Percentiles rank a stretch among this genome's conserved stretches.
Conservation (phyloP, 2,113 vertebrate genomes). For the Perca schrenkii region DNA sequence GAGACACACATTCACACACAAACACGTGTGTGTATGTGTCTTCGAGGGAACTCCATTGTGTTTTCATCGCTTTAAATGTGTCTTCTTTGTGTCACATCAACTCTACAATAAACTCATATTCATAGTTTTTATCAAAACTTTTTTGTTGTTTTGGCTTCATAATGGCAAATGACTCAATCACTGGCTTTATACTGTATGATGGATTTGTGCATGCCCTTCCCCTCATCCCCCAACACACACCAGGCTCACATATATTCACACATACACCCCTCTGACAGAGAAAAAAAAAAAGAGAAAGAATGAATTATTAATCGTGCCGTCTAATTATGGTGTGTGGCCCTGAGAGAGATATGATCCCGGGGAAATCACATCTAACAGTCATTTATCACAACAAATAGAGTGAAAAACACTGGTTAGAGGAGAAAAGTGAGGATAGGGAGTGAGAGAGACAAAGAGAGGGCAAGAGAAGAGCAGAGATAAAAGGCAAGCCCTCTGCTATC, state of each 20-base stretch:
- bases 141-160: constrained; percentile 44
- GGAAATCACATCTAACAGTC: constrained; percentile 82
- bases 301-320: constrained; percentile 81
- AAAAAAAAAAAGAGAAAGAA: constrained; percentile 60
- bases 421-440: constrained; percentile 37
- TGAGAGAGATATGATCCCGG: constrained; percentile 80
- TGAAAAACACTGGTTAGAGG: constrained; percentile 74
- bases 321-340: constrained; percentile 81
- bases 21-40: not conserved
- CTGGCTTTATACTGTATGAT: constrained; percentile 39
- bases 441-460: constrained; percentile 12
- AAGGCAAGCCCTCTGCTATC: constrained; percentile 51
- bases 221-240: constrained; percentile 9
- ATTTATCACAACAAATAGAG: constrained; percentile 84
- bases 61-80: constrained; percentile 6
- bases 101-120: constrained; percentile 22
- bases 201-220: constrained; percentile 32
- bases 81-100: constrained; percentile 13
- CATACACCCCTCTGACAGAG: constrained; percentile 42
- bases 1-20: not conserved
- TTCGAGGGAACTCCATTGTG: constrained; percentile 8
- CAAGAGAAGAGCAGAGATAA: constrained; percentile 47
- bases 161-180: constrained; percentile 47
- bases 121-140: constrained; percentile 38
- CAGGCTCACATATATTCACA: constrained; percentile 13